A percentile compares a stretch with the other conserved stretches of the same genome.
Conservation (phyloP, 2,113 vertebrate genomes). For the Nanger granti region DNA sequence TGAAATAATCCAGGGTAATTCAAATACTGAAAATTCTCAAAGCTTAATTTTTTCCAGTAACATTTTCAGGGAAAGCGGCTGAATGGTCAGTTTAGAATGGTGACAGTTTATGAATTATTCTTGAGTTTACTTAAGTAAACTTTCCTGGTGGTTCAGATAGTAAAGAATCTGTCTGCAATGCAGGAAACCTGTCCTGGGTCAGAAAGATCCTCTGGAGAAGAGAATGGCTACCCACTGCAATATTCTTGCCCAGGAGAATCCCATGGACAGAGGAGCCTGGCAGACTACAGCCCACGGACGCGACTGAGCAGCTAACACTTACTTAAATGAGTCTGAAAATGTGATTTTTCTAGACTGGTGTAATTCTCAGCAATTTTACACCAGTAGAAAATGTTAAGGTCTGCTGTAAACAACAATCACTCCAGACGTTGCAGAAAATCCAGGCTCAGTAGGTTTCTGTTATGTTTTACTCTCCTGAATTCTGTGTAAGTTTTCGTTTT, state of each 20-base stretch:
- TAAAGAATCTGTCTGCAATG: background rate
- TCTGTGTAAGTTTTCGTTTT: background rate
- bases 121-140: background rate
- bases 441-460: background rate
- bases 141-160: background rate
- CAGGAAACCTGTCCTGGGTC: background rate
- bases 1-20: background rate
- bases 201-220: background rate
- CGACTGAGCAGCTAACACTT: background rate
- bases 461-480: background rate
- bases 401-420: background rate
- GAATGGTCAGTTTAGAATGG: background rate
- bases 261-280: background rate
- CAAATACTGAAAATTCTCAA: background rate
- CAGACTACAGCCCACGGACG: background rate
- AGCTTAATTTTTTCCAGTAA: background rate
- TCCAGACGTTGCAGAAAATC: background rate
- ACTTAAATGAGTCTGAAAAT: background rate
- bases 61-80: background rate
- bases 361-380: background rate
- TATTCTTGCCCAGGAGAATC: background rate
- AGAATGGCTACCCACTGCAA: background rate
- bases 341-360: background rate
- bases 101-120: background rate
- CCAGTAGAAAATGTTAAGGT: background rate